Conservation (phyloP, 2,113 vertebrate species). For the Calidris pygmaea region DNA sequence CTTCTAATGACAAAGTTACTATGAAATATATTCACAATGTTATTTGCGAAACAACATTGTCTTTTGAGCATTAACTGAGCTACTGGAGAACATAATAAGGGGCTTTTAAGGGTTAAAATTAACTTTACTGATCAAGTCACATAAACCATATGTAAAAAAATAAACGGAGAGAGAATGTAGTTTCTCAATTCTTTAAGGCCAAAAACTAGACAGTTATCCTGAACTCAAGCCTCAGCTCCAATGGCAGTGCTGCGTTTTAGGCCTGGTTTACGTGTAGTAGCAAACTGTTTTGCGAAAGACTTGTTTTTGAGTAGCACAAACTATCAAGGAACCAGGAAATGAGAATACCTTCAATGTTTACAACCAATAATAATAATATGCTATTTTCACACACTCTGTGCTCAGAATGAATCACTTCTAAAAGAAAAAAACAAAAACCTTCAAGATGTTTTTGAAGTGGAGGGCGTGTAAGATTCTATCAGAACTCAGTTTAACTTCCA, state of each 20-base stretch:
- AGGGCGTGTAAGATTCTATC: background rate
- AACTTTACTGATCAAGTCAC: background rate
- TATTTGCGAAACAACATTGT: background rate
- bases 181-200: background rate
- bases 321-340: background rate
- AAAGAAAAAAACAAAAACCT: background rate
- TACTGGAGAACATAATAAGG: background rate
- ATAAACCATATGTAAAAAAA: background rate
- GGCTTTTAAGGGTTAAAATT: background rate
- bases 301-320: background rate
- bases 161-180: accelerated
- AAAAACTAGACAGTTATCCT: background rate
- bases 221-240: background rate
- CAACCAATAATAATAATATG: background rate
- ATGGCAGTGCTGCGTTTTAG: background rate
- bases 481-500: background rate
- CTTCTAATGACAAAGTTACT: background rate
- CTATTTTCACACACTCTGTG: background rate
- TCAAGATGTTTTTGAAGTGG: background rate
- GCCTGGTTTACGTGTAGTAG: background rate
- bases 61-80: background rate
- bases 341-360: background rate
- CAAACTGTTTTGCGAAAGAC: background rate
- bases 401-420: background rate
- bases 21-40: background rate